Base-by-base conservation (phyloP, 2,888 invertebrate genomes). In the Automeris io region DNA sequence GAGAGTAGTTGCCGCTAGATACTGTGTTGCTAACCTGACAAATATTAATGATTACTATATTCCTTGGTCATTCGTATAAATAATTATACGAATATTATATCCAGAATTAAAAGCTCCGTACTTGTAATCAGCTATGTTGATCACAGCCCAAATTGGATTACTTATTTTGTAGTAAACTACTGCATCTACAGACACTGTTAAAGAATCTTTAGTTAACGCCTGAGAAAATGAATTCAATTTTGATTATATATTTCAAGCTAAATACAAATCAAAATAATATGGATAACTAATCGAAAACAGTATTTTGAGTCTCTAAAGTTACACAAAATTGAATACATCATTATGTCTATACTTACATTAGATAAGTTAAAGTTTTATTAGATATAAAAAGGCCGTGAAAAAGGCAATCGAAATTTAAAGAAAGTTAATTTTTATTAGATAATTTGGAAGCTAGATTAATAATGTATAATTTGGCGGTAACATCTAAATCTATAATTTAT, bases 181-280 rank as follows among this genome's bases (percentile, higher is more conserved):
- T 1, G 96, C 96, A 73, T 96, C 96, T 3, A 96, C 96, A 4
- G 93, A 92, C 2, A 97, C 94, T 0, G 96, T 96, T 33, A 96
- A 93, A 2, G 94, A 94, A 77, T 96, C 96, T 80, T 94, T 70
- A 2, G 77, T 77, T 25, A 77, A 45, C 23, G 63, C 73, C 76
- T 76, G 66, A 36, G 35, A 44, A 42, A 29, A 36, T 5, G 26
- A n/a, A 25, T 29, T 9, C 35, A 6, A 36, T 26, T 18, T 18
- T 18, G 25, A 29, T 7, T 6, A 35, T 26, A 16, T 9, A 35
- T 31, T 21, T 11, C 5, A 21, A 9, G 19, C 8, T 5, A 6
- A 24, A 18, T 25, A 19, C 6, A 19, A 5, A 19, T 5, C 19
- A 5, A 19, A 19, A 3, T 19, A 6, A 19, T 19, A 19, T 3